Conservation (phyloP, 2,888 invertebrate genomes). For the Andricus quercusramuli region DNA sequence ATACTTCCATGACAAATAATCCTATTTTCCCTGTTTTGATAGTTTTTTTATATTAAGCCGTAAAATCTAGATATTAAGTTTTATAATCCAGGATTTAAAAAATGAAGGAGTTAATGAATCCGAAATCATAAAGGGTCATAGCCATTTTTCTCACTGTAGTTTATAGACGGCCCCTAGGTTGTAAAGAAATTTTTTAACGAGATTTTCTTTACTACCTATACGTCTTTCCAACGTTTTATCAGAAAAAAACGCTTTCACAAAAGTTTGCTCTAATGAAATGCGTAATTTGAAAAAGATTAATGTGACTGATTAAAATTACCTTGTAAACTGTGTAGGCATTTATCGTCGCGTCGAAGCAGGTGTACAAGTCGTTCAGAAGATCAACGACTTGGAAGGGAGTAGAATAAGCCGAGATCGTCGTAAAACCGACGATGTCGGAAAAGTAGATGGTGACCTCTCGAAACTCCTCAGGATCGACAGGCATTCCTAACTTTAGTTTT, state of each 20-base stretch:
- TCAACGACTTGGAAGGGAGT: constrained; percentile 96
- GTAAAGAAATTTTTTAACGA: too few species aligned
- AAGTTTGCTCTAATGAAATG: not conserved
- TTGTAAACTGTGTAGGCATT: constrained; percentile 95
- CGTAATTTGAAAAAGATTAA: not conserved
- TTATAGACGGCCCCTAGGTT: too few species aligned
- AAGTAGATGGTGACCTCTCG: constrained; percentile 96
- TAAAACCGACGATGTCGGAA: constrained; percentile 96
- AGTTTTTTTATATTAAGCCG: too few species aligned
- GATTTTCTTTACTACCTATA: too few species aligned
- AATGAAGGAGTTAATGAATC: too few species aligned
- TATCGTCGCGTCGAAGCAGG: constrained; percentile 95
- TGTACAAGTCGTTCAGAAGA: constrained; percentile 94
- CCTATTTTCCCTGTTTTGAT: too few species aligned
- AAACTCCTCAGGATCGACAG: constrained; percentile 96
- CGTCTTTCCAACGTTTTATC: not conserved
- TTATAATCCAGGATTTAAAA: too few species aligned
- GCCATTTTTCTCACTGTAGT: too few species aligned
- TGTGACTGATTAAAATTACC: constrained; percentile 75
- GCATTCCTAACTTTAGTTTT: constrained; percentile 92
- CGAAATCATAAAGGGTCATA: too few species aligned
- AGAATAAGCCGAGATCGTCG: constrained; percentile 94
- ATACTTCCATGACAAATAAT: too few species aligned
- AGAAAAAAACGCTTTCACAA: not conserved
- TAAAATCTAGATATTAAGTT: too few species aligned